A percentile compares a stretch with the other conserved stretches of the same genome.
These are phyloP conservation scores for Tupaia chinensis DNA, from an alignment of 2,113 vertebrate genomes.

Conservation along the genomic window DNA sequence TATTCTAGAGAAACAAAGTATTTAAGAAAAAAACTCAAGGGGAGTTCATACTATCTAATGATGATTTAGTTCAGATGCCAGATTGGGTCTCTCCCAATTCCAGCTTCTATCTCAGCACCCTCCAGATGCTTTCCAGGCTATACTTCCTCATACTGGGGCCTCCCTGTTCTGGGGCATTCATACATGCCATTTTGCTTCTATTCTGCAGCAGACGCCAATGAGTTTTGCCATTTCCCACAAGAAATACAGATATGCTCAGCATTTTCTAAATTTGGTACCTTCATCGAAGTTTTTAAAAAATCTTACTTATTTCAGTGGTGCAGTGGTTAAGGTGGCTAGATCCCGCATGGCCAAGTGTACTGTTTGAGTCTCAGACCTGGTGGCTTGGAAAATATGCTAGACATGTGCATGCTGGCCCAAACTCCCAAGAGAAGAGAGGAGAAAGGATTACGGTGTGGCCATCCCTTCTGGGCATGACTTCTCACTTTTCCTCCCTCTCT, in stretches of 20 bases:
- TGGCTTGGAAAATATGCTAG: too few relatives aligned
- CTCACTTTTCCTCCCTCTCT: too few relatives aligned
- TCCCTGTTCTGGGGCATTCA: background rate
- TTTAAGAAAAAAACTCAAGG: background rate
- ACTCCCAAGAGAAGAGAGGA: too few relatives aligned
- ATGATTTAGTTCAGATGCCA: background rate
- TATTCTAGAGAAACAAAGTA: background rate
- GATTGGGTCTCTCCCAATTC: background rate
- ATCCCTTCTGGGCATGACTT: too few relatives aligned
- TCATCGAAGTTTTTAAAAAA: background rate
- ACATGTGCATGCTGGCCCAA: too few relatives aligned
- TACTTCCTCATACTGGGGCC: background rate
- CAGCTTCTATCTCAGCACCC: background rate
- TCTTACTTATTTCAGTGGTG: too few relatives aligned
- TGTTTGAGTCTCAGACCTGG: too few relatives aligned
- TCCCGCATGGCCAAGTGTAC: too few relatives aligned
- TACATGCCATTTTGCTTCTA: background rate
- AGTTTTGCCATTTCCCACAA: conserved; percentile 20
- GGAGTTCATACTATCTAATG: background rate
- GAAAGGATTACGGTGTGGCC: too few relatives aligned
- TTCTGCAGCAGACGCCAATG: background rate
- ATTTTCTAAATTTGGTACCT: conserved; percentile 48
- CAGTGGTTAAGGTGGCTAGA: too few relatives aligned
- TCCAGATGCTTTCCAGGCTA: background rate
- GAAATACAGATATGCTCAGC: background rate